Conservation (phyloP, 2,888 invertebrate species). For the Xanthorhoe spadicearia region DNA sequence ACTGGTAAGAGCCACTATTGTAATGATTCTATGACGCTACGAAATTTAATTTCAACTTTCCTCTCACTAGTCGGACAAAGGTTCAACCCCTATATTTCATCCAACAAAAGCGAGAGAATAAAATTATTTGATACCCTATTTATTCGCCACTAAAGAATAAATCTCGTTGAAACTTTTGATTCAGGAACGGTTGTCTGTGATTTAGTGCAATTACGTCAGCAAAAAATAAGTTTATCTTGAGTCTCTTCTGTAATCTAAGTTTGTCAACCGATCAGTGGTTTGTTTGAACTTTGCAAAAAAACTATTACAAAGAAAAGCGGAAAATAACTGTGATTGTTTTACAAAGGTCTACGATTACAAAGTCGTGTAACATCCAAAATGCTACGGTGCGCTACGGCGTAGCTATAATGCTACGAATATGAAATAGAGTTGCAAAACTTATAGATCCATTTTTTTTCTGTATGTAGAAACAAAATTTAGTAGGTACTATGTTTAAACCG, state of each 20-base stretch:
- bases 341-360: not conserved
- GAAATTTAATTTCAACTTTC: slow-evolving; percentile 44
- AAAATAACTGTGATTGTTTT: not conserved
- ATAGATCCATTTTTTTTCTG: not conserved
- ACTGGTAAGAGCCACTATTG: slow-evolving; percentile 26
- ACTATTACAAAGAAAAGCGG: not conserved
- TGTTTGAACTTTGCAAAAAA: not conserved
- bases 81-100: slow-evolving; percentile 42
- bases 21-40: slow-evolving; percentile 30
- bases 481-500: not conserved
- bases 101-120: slow-evolving; percentile 40
- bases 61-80: slow-evolving; percentile 39
- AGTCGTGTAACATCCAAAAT: not conserved
- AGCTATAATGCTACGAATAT: not conserved
- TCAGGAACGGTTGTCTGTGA: slow-evolving; percentile 40
- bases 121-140: slow-evolving; percentile 42
- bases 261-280: slow-evolving; percentile 6
- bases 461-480: not conserved
- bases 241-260: slow-evolving; percentile 23
- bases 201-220: slow-evolving; percentile 42
- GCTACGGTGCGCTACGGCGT: not conserved
- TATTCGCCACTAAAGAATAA: slow-evolving; percentile 43
- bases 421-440: not conserved
- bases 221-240: slow-evolving; percentile 14
- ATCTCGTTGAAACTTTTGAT: slow-evolving; percentile 46